Base-by-base conservation (phyloP, 1,140 invertebrate species). In the Cydia fagiglandana region DNA sequence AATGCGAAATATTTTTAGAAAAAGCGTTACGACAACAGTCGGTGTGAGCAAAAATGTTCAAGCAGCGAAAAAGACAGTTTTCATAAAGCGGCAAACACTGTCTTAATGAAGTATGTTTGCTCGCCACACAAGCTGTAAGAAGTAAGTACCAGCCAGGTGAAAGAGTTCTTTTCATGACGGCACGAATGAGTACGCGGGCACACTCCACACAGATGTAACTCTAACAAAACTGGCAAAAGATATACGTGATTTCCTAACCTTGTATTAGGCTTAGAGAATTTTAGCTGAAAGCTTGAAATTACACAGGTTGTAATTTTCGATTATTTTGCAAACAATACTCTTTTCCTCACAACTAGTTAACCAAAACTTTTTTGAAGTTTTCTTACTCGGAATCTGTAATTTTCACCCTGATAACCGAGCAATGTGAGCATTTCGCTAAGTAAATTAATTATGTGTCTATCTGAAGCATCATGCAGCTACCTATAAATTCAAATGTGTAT, bases 181-280 rank as follows among this genome's bases (percentile, higher is more conserved):
- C 83, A 82, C 80, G 79, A 82, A 86, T 86, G 86, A 87, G 84
- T 77, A 86, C 83, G 83, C 81, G 78, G 81, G 81, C 81, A 78
- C 81, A 75, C 73, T 79, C 56, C 73, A 68, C 74, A 75, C 79
- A 73, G 78, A 80, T 81, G 80, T 81, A 82, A 82, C 80, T 75
- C 74, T 75, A 80, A 82, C 81, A 81, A 77, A 61, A 61, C 56
- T 61, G 1, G 17, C 41, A 61, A 17, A 61, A 61, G 56, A 15
- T 53, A 53, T 5, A 0, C 41, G 41, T 13, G 41, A 13, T 45
- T 45, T 45, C 12, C 0, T 45, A 45, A 45, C 3, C 41, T 45
- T 45, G 3, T 45, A 13, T 45, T 45, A 45, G 7, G 13, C 12
- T 45, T 10, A 7, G 12, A 45, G 41, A 45, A 45, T 45, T 45